Conservation (phyloP, 2,888 invertebrate species). For the Margaritifera margaritifera region DNA sequence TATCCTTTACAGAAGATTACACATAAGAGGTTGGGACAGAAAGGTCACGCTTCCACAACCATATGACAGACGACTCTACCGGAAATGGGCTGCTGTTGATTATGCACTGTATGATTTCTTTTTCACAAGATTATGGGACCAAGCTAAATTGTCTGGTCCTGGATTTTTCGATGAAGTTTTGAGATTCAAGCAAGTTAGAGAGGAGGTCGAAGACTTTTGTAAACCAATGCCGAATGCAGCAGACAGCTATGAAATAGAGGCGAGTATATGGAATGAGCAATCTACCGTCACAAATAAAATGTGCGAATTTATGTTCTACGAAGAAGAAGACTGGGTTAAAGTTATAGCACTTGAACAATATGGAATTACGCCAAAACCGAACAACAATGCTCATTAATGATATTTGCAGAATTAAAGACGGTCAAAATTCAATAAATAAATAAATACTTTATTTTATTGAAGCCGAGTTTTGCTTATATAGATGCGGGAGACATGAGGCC, state of each 20-base stretch:
- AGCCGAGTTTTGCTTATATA: too few species aligned
- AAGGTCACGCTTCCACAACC: slow-evolving; percentile 29
- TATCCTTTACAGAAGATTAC: slow-evolving; percentile 42
- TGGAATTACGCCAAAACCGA: slow-evolving; percentile 8
- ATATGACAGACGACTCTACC: slow-evolving; percentile 27
- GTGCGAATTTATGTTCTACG: slow-evolving; percentile 24
- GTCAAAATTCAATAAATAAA: too few species aligned
- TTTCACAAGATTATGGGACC: slow-evolving; percentile 33
- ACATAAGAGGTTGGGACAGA: slow-evolving; percentile 36
- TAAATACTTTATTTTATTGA: too few species aligned
- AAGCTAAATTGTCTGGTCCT: slow-evolving; percentile 29
- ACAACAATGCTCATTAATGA: too few species aligned
- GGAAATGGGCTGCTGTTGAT: slow-evolving; percentile 33
- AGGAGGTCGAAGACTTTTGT: slow-evolving; percentile 39
- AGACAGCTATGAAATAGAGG: slow-evolving; percentile 16
- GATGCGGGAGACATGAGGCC: too few species aligned
- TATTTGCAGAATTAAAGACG: too few species aligned
- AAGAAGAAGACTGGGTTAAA: slow-evolving; percentile 37
- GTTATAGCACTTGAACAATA: slow-evolving; percentile 29
- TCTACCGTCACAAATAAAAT: slow-evolving; percentile 21
- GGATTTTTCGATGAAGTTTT: slow-evolving; percentile 40
- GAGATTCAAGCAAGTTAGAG: slow-evolving; percentile 36
- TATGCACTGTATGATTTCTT: slow-evolving; percentile 45
- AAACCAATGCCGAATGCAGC: slow-evolving; percentile 31
- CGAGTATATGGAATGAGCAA: slow-evolving; percentile 22